Evolutionary conservation across 1,140 invertebrate species (phyloP).

Genomic region (Lepidurus apus): DNA sequence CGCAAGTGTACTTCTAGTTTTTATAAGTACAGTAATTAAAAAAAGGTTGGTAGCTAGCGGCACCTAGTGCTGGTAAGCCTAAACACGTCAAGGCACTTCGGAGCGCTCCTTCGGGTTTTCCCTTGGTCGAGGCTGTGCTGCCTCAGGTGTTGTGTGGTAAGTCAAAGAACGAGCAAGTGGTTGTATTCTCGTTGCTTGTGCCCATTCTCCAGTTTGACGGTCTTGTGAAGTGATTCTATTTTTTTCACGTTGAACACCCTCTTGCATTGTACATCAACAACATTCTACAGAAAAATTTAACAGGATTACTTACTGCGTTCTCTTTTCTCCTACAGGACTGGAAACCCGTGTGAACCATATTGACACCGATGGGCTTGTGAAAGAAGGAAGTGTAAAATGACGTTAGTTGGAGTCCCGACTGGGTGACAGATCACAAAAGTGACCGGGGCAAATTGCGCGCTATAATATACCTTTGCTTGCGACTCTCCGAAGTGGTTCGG

Average conservation of each 20-base stretch:
- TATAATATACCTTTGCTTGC: neutral
- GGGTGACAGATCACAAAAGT: neutral
- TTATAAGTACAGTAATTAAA: neutral
- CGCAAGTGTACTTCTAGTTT: too few relatives aligned
- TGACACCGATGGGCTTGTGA: neutral
- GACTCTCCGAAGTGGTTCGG: neutral
- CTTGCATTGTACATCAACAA: neutral
- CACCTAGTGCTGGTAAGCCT: neutral
- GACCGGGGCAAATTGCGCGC: neutral
- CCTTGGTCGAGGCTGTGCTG: neutral
- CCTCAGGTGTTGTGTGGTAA: conserved; percentile 12
- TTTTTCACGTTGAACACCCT: neutral
- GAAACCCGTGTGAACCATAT: neutral
- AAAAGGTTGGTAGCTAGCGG: neutral
- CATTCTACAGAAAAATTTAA: neutral
- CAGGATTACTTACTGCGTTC: neutral
- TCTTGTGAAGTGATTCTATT: neutral
- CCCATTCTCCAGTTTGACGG: neutral
- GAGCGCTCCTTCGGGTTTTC: neutral
- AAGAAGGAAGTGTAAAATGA: neutral
- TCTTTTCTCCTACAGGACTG: neutral
- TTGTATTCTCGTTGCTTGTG: neutral
- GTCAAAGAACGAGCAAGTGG: neutral
- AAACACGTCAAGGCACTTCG: neutral
- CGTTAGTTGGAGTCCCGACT: neutral